These are phyloP conservation scores for Caenorhabditis sp. DNA, from an alignment of 2,888 invertebrate species.

Conservation along the genomic window DNA sequence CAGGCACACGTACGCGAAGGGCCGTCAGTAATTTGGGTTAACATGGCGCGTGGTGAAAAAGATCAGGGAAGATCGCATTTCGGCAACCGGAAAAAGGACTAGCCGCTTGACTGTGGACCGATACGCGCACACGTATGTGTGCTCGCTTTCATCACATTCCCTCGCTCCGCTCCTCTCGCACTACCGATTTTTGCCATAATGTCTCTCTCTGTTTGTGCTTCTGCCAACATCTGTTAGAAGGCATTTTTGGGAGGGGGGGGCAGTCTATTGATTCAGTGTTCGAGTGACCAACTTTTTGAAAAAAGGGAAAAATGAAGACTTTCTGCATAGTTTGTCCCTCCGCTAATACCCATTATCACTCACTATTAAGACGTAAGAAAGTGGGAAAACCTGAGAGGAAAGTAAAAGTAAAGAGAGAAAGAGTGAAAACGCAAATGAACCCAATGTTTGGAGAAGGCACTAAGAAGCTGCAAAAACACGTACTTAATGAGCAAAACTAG, in stretches of 20 bases:
- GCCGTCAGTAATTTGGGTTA: constrained; percentile 40
- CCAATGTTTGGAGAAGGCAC: neutral
- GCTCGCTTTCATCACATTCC: constrained; percentile 48
- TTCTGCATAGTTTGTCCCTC: constrained; percentile 3
- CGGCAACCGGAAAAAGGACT: constrained; percentile 59
- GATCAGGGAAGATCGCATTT: constrained; percentile 55
- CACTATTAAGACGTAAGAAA: constrained; percentile 21
- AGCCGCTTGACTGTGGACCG: constrained; percentile 48
- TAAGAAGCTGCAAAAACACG: neutral
- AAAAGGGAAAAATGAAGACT: neutral
- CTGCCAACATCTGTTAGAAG: constrained; percentile 41
- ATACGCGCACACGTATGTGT: constrained; percentile 55
- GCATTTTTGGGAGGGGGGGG: neutral
- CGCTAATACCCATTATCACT: constrained; percentile 38
- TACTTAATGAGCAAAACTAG: constrained; percentile 5
- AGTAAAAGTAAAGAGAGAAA: neutral
- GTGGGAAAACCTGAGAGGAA: constrained; percentile 5
- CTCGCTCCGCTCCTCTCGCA: neutral
- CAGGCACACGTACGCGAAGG: constrained; percentile 9
- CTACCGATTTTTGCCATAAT: constrained; percentile 28
- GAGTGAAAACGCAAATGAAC: neutral
- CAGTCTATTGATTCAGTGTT: constrained; percentile 10
- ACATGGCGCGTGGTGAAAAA: constrained; percentile 48
- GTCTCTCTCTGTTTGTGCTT: constrained; percentile 51
- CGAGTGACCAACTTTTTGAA: neutral